Evolutionary conservation across 2,113 vertebrate genomes (phyloP), one percentile per base, ranked within the genome.

Genomic region (Oostethus manadensis): DNA sequence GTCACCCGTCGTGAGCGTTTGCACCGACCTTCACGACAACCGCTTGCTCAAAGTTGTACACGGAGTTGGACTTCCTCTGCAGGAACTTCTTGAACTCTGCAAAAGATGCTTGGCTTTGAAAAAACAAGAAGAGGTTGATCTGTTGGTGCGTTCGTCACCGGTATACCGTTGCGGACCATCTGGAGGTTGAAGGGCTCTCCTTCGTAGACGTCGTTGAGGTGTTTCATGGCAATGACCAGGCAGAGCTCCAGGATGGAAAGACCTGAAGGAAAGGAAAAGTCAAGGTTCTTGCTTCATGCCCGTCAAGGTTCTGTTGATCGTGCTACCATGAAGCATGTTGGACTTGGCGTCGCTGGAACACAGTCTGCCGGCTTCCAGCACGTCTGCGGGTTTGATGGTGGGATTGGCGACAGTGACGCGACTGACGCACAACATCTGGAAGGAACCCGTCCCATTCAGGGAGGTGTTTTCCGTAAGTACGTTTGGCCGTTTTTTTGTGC

Each of bases 81-180:
- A 96, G 84, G 74, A 99, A 99, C 83, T 97, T 98, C 89, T 97
- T 98, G 83, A 97, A 99, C 75, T 99, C 96, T 99, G 78, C 0
- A 64, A 38, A 20, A 56, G 0, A 42, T 3, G 20, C 68, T 0
- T 2, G 20, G 6, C 2, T 20, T 48, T 43, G 2, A 16, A 22
- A 42, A 11, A 22, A 20, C 1, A 9, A 59, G 20, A 44, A 18
- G 16, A 33, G 6, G 20, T 4, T 23, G 42, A 44, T 45, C 14
- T 22, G 20, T 44, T 26, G 10, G 15, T 14, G 13, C 15, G 55
- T 22, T 21, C 16, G 20, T 35, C 3, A 10, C 10, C 0, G 8
- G 15, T 8, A 1, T 64, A 99, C 97, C 97, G 0, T 98, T 98
- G 85, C 97, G 92, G 59, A 99, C 94, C 96, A 99, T 99, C 66